Base-by-base conservation (phyloP, 1,140 invertebrate genomes). In the Temnothorax curvispinosus region DNA sequence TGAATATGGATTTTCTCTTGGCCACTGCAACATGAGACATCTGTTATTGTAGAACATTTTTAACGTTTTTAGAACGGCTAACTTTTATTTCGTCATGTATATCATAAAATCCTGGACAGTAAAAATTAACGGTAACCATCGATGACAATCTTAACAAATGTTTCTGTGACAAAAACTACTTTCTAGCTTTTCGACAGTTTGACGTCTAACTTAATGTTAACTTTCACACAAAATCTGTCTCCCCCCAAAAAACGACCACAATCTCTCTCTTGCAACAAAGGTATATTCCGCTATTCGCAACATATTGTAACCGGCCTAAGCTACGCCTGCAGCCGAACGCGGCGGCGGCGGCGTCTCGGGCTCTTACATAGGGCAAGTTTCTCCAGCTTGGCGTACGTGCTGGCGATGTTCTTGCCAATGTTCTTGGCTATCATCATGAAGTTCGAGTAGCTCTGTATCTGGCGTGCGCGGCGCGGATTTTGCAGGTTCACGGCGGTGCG, bases 1-100 rank as follows among this genome's bases (percentile, higher is more conserved):
- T 99, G 96, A 99, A 99, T 64, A 99, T 96, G 0, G 99, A 99
- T 95, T 99, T 99, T 92, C 98, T 97, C 96, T 99, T 99, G 6
- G 99, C 99, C 96, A 99, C 98, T 99, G 94, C 60, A 96, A 97
- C 8, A 78, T 27, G 54, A 2, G 2, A 58, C 27, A 15, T n/a
- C 41, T n/a, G 11, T 74, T 69, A 74, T 15, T 76, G 15, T 3
- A 64, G 38, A 7, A 41, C 8, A 44, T 3, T 27, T 3, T 27
- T 5, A 76, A 27, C 11, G 15, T 60, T 60, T 32, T 41, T 38
- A 13, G 18, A 13, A 0, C 41, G n/a, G n/a, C 32, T 13, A 69
- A 67, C 44, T 58, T 58, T n/a, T 56, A 54, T n/a, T 7, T 9
- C n/a, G 8, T 41, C 41, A 21, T 18, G 3, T 27, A 21, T 62